Conservation (phyloP, 2,888 invertebrate genomes). For the Folsomia candida region DNA sequence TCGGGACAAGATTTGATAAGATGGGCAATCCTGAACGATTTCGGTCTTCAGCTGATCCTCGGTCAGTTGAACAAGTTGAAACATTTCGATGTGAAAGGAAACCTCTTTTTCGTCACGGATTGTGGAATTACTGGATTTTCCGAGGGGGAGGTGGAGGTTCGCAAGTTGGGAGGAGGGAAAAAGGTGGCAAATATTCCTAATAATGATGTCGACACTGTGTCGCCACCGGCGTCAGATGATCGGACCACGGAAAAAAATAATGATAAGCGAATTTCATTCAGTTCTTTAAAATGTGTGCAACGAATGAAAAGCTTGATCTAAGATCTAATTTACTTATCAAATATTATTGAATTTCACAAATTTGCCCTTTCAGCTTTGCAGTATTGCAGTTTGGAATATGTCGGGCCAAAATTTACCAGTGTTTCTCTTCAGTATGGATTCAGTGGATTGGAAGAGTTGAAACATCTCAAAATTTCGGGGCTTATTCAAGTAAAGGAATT, state of each 20-base stretch:
- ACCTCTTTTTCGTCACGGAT: constrained; percentile 17
- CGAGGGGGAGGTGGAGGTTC: background rate
- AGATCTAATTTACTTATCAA: too few species aligned
- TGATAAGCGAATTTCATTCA: too few species aligned
- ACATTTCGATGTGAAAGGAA: constrained; percentile 9
- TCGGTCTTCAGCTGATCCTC: constrained; percentile 11
- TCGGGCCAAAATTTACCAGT: constrained; percentile 19
- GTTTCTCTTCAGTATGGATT: constrained; percentile 6
- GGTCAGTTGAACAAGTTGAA: background rate
- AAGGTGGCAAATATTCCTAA: too few species aligned
- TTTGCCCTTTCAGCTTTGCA: constrained; percentile 6
- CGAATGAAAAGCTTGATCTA: too few species aligned
- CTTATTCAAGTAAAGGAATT: constrained; percentile 4
- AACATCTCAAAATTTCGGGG: background rate
- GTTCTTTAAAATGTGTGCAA: constrained; percentile 1
- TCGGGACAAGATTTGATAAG: background rate
- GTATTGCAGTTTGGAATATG: constrained; percentile 12
- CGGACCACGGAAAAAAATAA: too few species aligned
- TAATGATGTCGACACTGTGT: too few species aligned
- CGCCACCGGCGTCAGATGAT: too few species aligned
- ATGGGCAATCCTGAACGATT: constrained; percentile 17
- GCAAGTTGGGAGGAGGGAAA: background rate
- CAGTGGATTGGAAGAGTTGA: background rate
- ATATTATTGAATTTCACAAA: background rate
- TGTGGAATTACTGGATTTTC: constrained; percentile 11